Evolutionary conservation across 2,113 vertebrate species (phyloP), one percentile per base, ranked within the genome.

Genomic region (Mastomys coucha): DNA sequence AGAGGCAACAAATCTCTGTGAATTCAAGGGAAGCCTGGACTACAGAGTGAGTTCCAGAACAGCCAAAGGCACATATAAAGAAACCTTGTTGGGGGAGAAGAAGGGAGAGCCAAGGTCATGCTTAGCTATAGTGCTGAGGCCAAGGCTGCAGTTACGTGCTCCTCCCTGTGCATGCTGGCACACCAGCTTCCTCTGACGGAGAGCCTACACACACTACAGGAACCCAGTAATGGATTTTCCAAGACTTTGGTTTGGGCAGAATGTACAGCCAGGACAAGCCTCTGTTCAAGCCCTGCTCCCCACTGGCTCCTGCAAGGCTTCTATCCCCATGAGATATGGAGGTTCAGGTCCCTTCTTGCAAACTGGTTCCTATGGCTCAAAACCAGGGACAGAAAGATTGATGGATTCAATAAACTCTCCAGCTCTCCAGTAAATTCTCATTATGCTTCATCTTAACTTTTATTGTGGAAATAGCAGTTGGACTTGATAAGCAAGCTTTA

Each of bases 381-480:
- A 93, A 70, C 6, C 51, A 49, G 36, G 94, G 80, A 67, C 22
- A 78, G 39, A 76, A 73, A 53, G 67, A 39, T 53, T 75, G 45
- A 78, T 63, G 72, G 39, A 45, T 51, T 84, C 87, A 89, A 88
- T 85, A 92, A 92, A 86, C 39, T 85, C 28, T 22, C n/a, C 73
- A 91, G 39, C 42, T 85, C 42, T 82, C 80, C 67, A 70, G 87
- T 39, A 72, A 39, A 39, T 77, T 84, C 36, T n/a, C 67, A 82
- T 24, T 70, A 1, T 42, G 22, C 49, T 97, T 91, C 12, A 84
- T 69, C 89, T 88, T 77, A 60, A 92, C 87, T 85, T 94, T 81
- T 67, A 92, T 94, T 91, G 53, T 84, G 36, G 45, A 93, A 96
- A 77, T 86, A 92, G 80, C 26, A 87, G 36, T 45, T 89, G 42